phyloP scores from a whole-genome alignment of 2,797 vertebrate species.

The Poliocrania exsul region DNA sequence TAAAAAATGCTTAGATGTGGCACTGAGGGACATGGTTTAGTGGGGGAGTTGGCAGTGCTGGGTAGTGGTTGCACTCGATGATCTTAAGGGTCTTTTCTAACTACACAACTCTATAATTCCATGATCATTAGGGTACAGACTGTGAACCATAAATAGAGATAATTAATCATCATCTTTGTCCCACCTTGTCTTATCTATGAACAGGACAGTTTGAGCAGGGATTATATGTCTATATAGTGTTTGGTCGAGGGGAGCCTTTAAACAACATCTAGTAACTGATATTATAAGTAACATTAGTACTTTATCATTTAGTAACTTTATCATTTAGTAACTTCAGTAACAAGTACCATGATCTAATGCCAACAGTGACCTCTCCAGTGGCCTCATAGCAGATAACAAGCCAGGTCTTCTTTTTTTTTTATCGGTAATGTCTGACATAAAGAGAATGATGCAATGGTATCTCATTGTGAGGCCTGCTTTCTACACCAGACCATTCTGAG shows the following conservation, averaged over 20 bases:
- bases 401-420: neutral
- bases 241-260: neutral
- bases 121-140: neutral
- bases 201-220: neutral
- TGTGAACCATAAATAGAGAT: neutral
- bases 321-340: neutral
- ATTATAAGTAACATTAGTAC: neutral
- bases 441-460: neutral
- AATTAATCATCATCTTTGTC: neutral
- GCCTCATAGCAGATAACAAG: neutral
- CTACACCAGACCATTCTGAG: neutral
- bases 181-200: neutral
- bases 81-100: neutral
- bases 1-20: neutral
- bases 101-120: neutral
- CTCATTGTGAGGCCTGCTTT: neutral
- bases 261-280: neutral
- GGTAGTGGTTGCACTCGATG: neutral
- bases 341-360: neutral
- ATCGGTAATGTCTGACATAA: neutral
- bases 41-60: neutral
- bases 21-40: neutral
- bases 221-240: neutral
- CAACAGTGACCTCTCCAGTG: neutral
- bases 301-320: neutral